Conservation (phyloP, 2,888 invertebrate genomes). For the Drosophila pegasa region DNA sequence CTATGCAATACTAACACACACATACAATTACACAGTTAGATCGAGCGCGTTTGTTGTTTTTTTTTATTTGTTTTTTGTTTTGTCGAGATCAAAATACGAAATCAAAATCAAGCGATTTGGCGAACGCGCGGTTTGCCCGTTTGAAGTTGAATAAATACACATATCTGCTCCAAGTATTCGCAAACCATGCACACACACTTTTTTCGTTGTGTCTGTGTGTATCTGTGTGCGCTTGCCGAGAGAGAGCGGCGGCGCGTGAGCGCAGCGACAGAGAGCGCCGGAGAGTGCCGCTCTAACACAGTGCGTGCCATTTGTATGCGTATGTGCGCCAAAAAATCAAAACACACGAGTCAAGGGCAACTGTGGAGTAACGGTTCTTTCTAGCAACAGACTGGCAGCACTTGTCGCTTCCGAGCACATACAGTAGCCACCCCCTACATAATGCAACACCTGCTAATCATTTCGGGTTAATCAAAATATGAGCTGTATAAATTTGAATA, state of each 20-base stretch:
- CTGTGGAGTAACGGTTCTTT: conserved; percentile 5
- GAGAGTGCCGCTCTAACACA: conserved; percentile 28
- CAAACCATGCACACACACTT: conserved; percentile 46
- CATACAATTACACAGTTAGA: conserved; percentile 18
- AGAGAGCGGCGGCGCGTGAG: conserved; percentile 55
- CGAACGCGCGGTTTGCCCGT: conserved; percentile 77
- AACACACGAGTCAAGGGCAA: conserved; percentile 37
- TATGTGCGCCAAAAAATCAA: conserved; percentile 31
- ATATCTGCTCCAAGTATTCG: conserved; percentile 62
- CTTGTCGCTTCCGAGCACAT: conserved; percentile 15
- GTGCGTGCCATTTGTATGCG: conserved; percentile 53
- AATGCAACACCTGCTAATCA: background rate
- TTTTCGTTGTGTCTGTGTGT: conserved; percentile 48
- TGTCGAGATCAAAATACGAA: conserved; percentile 54
- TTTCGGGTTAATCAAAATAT: background rate
- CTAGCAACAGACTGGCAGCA: conserved; percentile 35
- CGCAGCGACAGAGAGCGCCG: conserved; percentile 6
- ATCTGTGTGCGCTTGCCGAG: conserved; percentile 47
- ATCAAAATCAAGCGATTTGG: conserved; percentile 62
- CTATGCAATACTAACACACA: background rate
- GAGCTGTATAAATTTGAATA: background rate
- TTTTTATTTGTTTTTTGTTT: conserved; percentile 43
- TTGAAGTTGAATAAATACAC: conserved; percentile 74
- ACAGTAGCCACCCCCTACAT: background rate
- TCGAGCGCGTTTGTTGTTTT: conserved; percentile 24